Evolutionary conservation across 2,797 vertebrate species (phyloP).

Genomic region (Acrossocheilus fasciatus): DNA sequence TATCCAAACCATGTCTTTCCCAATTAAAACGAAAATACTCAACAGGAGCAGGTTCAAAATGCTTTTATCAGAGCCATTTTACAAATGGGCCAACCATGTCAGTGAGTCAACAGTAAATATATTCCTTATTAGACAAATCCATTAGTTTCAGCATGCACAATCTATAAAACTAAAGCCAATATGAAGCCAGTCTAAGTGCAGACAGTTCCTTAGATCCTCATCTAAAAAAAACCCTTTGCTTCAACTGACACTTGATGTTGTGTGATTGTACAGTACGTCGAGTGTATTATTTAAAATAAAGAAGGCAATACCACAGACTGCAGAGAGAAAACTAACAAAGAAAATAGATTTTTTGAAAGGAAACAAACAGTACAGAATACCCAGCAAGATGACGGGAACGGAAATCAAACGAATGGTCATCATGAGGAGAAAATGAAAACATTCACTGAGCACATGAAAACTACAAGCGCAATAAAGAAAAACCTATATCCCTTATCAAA

Average conservation of each 20-base stretch:
- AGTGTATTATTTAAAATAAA: constrained; percentile 19
- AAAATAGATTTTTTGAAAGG: constrained; percentile 14
- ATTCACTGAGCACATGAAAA: not conserved
- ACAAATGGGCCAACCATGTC: constrained; percentile 34
- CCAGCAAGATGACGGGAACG: not conserved
- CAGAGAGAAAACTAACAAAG: constrained; percentile 9
- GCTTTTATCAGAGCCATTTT: constrained; percentile 44
- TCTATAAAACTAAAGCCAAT: constrained; percentile 10
- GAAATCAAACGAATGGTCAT: constrained; percentile 34
- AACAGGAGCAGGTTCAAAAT: constrained; percentile 35
- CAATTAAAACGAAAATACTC: constrained; percentile 53
- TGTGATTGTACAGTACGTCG: not conserved
- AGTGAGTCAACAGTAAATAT: constrained; percentile 44
- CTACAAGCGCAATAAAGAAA: constrained; percentile 1
- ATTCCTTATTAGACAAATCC: constrained; percentile 34
- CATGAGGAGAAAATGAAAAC: constrained; percentile 21
- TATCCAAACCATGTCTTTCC: constrained; percentile 48
- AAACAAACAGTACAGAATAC: not conserved
- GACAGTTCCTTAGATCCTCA: not conserved
- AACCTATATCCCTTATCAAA: constrained; percentile 15
- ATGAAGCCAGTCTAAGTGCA: not conserved
- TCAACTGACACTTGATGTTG: not conserved
- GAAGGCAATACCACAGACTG: not conserved
- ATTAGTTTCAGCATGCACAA: constrained; percentile 18
- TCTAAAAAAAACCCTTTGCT: not conserved